Conservation (phyloP, 1,140 invertebrate species). For the Hydropsyche tenuis region DNA sequence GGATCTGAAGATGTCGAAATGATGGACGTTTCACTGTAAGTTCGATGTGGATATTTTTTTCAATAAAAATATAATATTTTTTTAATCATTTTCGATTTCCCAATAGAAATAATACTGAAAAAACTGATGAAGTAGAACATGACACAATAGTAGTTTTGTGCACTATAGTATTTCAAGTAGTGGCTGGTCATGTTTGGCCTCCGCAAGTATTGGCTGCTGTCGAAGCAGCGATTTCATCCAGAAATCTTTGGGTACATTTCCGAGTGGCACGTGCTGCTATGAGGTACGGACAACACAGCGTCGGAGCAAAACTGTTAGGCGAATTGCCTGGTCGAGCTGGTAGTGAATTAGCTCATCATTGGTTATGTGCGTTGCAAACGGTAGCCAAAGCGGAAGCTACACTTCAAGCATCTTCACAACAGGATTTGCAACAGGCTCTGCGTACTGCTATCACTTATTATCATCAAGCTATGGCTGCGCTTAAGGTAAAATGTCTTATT, state of each 20-base stretch:
- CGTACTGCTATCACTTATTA: constrained; percentile 67
- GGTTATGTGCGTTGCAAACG: constrained; percentile 80
- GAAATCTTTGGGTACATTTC: constrained; percentile 85
- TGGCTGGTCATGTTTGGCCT: constrained; percentile 65
- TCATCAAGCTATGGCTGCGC: constrained; percentile 67
- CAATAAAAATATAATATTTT: constrained; percentile 7
- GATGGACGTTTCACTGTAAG: constrained; percentile 26
- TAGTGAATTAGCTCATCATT: constrained; percentile 90
- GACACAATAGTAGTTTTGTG: constrained; percentile 71
- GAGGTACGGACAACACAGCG: constrained; percentile 81
- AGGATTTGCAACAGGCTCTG: constrained; percentile 65
- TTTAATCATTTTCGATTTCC: neutral
- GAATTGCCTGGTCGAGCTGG: constrained; percentile 77
- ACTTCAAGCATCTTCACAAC: constrained; percentile 50
- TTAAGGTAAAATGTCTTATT: constrained; percentile 63
- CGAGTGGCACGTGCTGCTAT: constrained; percentile 85
- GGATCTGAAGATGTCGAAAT: constrained; percentile 20
- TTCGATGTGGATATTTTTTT: neutral
- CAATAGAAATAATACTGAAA: constrained; percentile 17
- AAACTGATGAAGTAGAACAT: constrained; percentile 38
- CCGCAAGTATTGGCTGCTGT: constrained; percentile 68
- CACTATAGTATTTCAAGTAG: constrained; percentile 83
- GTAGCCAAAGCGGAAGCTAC: constrained; percentile 70
- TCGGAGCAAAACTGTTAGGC: constrained; percentile 73
- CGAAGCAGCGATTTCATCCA: constrained; percentile 64